phyloP scores from a whole-genome alignment of 2,113 vertebrate species.

The Hipposideros armiger region DNA sequence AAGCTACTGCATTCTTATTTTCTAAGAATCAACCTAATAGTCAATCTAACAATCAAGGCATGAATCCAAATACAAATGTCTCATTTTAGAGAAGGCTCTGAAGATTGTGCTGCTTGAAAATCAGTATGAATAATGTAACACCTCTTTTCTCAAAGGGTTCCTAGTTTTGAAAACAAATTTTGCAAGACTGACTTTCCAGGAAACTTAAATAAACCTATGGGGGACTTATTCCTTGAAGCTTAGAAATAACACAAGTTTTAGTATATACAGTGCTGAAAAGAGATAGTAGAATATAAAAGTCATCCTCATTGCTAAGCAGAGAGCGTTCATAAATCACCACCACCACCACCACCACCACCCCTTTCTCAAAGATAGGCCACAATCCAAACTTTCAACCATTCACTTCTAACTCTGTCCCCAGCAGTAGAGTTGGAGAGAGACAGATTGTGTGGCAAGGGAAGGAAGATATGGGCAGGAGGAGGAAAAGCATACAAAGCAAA shows the following conservation, averaged over 20 bases:
- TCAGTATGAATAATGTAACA: neutral
- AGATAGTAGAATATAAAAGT: neutral
- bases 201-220: conserved; percentile 30
- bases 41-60: neutral
- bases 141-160: conserved; percentile 27
- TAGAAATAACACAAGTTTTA: neutral
- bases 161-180: conserved; percentile 51
- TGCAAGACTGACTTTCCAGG: conserved; percentile 44
- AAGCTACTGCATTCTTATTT: conserved; percentile 22
- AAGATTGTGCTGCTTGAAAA: conserved; percentile 28
- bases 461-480: neutral
- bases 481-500: neutral
- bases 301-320: neutral
- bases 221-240: neutral
- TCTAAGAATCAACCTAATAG: neutral
- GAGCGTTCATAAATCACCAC: conserved; percentile 7
- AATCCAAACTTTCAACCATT: conserved; percentile 1
- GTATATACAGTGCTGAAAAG: neutral
- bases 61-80: conserved; percentile 41
- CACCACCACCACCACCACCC: no score
- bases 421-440: neutral
- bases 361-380: neutral
- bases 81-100: neutral
- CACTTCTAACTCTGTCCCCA: neutral
- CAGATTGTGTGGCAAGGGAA: neutral